Percentiles rank a stretch among this genome's conserved stretches.
Conservation (phyloP, 2,888 invertebrate genomes). For the Agrotis clavis region DNA sequence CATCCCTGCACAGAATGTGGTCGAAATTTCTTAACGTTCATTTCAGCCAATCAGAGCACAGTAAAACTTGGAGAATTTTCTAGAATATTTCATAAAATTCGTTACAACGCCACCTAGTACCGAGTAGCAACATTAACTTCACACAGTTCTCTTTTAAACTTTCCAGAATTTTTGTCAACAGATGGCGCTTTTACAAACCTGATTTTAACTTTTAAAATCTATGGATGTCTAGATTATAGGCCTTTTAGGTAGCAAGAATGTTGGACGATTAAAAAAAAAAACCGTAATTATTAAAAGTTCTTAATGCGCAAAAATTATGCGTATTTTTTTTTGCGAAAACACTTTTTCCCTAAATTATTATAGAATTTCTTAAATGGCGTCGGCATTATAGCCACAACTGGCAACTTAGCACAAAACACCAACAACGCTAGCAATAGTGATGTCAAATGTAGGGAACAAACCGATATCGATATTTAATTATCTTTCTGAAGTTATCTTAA, state of each 20-base stretch:
- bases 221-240: not conserved
- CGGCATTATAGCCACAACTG: not conserved
- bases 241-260: not conserved
- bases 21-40: constrained; percentile 49
- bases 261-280: not conserved
- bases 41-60: constrained; percentile 37
- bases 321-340: not conserved
- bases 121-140: constrained; percentile 66
- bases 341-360: not conserved
- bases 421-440: constrained; percentile 49
- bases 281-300: not conserved
- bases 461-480: constrained; percentile 1
- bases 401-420: constrained; percentile 36
- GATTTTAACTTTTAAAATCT: not conserved
- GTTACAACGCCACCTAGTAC: constrained; percentile 66
- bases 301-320: not conserved
- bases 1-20: constrained; percentile 38
- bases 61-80: constrained; percentile 26
- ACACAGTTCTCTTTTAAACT: not conserved
- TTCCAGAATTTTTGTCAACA: not conserved
- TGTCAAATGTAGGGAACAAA: not conserved
- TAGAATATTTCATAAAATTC: constrained; percentile 53
- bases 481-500: too few relatives aligned
- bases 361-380: not conserved
- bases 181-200: constrained; percentile 49